A percentile compares a stretch with the other conserved stretches of the same genome.
These are phyloP conservation scores for Maniola jurtina DNA, from an alignment of 1,140 invertebrate genomes.

Conservation along the genomic window DNA sequence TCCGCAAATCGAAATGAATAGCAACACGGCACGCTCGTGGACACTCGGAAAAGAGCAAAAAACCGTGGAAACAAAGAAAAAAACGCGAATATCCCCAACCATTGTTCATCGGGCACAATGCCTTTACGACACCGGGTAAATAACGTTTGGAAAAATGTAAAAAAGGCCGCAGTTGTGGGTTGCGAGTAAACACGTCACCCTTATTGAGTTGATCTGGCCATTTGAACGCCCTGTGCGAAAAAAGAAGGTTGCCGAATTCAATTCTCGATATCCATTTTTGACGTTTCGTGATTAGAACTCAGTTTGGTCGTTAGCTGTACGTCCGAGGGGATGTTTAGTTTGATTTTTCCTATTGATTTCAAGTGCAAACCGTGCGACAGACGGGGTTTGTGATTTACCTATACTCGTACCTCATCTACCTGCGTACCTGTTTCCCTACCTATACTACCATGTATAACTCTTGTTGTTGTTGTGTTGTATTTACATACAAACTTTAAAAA, in stretches of 20 bases:
- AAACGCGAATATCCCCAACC: constrained; percentile 56
- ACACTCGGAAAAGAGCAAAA: constrained; percentile 58
- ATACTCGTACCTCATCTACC: neutral
- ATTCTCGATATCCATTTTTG: constrained; percentile 77
- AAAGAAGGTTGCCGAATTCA: constrained; percentile 65
- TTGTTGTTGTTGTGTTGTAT: too few species aligned
- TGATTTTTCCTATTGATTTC: constrained; percentile 42
- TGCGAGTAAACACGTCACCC: constrained; percentile 73
- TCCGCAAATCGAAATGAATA: constrained; percentile 55
- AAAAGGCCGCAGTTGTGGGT: constrained; percentile 65
- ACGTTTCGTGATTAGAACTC: constrained; percentile 75
- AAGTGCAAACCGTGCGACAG: constrained; percentile 21
- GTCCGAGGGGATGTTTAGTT: constrained; percentile 46
- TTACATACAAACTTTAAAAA: too few species aligned
- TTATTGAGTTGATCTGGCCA: constrained; percentile 75
- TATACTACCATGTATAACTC: neutral
- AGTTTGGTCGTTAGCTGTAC: constrained; percentile 68
- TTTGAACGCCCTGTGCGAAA: constrained; percentile 64
- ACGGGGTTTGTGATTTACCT: constrained; percentile 8
- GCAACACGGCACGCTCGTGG: constrained; percentile 39
- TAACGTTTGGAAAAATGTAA: constrained; percentile 73
- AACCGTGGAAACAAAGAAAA: constrained; percentile 46
- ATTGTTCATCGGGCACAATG: constrained; percentile 71
- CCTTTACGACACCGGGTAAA: constrained; percentile 74
- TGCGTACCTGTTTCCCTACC: constrained; percentile 1